These are phyloP conservation scores for Tolmerus cingulatus DNA, from an alignment of 2,888 invertebrate genomes.

Conservation along the genomic window DNA sequence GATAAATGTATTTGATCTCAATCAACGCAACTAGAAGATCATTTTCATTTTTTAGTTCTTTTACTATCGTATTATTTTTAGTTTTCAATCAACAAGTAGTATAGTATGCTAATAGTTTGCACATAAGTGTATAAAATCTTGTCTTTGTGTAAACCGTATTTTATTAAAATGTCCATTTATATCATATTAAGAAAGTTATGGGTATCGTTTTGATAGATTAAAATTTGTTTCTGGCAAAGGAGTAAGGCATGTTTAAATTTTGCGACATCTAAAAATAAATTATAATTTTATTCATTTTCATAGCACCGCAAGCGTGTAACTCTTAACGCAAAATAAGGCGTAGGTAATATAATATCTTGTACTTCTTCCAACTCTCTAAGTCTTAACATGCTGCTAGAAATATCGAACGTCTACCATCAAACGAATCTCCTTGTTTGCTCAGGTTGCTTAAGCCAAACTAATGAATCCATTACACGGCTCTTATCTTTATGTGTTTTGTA, in stretches of 20 bases:
- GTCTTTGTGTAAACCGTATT: too few species aligned
- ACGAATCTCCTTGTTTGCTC: neutral
- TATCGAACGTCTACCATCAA: neutral
- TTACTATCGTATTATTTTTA: too few species aligned
- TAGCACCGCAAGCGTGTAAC: neutral
- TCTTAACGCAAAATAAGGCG: neutral
- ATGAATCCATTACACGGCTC: slow-evolving; percentile 20
- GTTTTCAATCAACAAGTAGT: too few species aligned
- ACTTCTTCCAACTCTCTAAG: neutral
- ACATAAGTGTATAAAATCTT: too few species aligned
- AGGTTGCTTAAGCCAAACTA: slow-evolving; percentile 7
- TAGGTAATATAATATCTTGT: neutral
- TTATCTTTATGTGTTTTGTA: slow-evolving; percentile 23
- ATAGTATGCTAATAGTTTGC: too few species aligned
- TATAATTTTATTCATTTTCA: neutral
- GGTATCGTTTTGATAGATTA: neutral
- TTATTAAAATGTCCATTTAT: too few species aligned
- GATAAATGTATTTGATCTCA: too few species aligned
- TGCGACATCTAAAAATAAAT: neutral
- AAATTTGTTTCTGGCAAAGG: neutral
- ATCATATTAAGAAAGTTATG: neutral
- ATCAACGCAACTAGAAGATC: too few species aligned
- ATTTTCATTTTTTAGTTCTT: too few species aligned
- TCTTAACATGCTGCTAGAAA: neutral
- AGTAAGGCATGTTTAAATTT: neutral